Conservation (phyloP, 2,888 invertebrate genomes). For the Biston betularia region DNA sequence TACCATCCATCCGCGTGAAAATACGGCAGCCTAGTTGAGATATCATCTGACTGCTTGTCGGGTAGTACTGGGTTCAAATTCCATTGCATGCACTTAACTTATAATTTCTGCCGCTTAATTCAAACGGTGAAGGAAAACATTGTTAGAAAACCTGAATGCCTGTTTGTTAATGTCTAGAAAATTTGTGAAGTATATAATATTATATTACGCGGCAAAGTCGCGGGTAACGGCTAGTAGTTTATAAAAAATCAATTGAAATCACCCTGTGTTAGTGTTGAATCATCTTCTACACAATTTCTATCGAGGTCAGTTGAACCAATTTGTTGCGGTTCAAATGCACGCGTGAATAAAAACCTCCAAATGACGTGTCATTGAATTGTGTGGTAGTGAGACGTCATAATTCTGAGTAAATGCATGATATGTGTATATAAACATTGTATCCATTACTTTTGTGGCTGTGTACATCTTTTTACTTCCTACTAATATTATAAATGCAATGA, state of each 20-base stretch:
- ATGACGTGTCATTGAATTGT: constrained; percentile 12
- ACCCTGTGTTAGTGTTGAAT: constrained; percentile 18
- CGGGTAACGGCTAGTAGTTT: background rate
- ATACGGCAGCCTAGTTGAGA: too few species aligned
- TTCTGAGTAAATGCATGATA: background rate
- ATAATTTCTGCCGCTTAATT: too few species aligned
- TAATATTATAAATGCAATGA: too few species aligned
- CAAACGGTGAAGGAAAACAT: too few species aligned
- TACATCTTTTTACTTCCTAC: background rate
- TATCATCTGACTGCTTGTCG: too few species aligned
- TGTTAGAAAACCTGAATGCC: too few species aligned
- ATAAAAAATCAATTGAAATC: background rate
- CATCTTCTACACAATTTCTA: constrained; percentile 17
- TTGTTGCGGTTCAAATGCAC: constrained; percentile 33
- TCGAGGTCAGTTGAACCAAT: constrained; percentile 29
- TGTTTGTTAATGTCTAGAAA: too few species aligned
- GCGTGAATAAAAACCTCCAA: constrained; percentile 16
- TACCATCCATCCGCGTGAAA: too few species aligned
- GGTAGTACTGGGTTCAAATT: too few species aligned
- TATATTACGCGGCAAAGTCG: too few species aligned
- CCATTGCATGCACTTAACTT: too few species aligned
- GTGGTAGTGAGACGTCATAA: background rate
- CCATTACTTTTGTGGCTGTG: background rate
- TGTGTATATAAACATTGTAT: background rate
- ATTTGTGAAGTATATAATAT: too few species aligned